Evolutionary conservation across 2,888 invertebrate genomes (phyloP).

Genomic region (Parthenolecanium corni): DNA sequence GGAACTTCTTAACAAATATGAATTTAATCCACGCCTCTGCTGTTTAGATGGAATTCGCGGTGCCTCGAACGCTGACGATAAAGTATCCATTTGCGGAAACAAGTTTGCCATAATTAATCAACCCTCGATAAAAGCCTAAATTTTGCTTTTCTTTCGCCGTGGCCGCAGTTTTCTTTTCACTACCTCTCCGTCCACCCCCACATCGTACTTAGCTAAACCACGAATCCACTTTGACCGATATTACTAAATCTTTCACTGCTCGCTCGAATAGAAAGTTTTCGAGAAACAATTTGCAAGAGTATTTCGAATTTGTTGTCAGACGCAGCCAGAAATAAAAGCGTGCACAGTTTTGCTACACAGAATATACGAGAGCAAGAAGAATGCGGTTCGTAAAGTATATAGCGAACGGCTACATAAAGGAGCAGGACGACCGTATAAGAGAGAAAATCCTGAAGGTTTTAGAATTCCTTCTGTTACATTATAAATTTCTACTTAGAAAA

Average conservation of each 20-base stretch:
- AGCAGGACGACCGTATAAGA: slow-evolving; percentile 4
- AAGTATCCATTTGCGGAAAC: too few relatives aligned
- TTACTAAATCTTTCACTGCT: neutral
- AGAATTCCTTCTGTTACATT: slow-evolving; percentile 27
- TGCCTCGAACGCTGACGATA: too few relatives aligned
- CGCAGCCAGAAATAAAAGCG: neutral
- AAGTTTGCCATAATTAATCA: too few relatives aligned
- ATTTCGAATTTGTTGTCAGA: slow-evolving; percentile 13
- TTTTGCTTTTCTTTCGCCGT: too few relatives aligned
- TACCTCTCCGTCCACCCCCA: too few relatives aligned
- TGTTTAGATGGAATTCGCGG: too few relatives aligned
- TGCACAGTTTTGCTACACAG: neutral
- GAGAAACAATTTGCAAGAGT: slow-evolving; percentile 16
- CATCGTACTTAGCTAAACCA: too few relatives aligned
- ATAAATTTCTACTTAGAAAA: slow-evolving; percentile 27
- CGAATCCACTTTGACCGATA: too few relatives aligned
- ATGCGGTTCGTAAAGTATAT: slow-evolving; percentile 2
- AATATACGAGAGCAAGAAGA: slow-evolving; percentile 2
- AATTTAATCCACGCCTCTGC: too few relatives aligned
- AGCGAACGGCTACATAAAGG: neutral
- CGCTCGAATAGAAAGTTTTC: slow-evolving; percentile 9
- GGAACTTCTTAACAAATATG: too few relatives aligned
- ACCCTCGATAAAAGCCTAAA: too few relatives aligned
- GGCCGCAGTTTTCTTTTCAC: too few relatives aligned
- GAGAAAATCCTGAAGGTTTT: slow-evolving; percentile 26